Base-by-base conservation (phyloP, 2,797 vertebrate genomes). In the Gymnodraco acuticeps region DNA sequence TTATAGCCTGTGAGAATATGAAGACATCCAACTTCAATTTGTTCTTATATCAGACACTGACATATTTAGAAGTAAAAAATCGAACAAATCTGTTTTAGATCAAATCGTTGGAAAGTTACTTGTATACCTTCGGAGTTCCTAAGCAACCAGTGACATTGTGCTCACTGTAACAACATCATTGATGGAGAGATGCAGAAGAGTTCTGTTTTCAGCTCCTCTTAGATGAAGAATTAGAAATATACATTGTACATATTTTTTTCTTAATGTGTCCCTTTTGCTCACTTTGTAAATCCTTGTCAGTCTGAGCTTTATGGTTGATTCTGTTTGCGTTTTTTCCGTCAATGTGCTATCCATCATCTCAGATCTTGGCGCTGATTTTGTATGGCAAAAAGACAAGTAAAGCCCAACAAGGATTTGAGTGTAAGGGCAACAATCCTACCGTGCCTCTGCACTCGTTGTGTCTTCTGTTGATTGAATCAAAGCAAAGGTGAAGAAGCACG, bases 391-490 rank as follows among this genome's bases (percentile, higher is more conserved):
- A 70, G 50, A n/a, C 31, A 16, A 70, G 48, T 63, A 12, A 66
- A 73, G 68, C 54, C 56, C 1, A 9, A 64, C 59, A 61, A 60
- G 56, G 53, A 27, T 80, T 81, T 54, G 52, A 81, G 65, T 62
- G 68, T 38, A 27, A 13, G 52, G 5, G 10, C 68, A 76, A 51
- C 81, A 64, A 70, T 48, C 46, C 43, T 4, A 3, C 48, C 0
- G 3, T 72, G 74, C n/a, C 19, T 73, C 61, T 55, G 72, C 27
- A 38, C 51, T 67, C 51, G 67, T 69, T 64, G 23, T 65, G 58
- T 72, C 70, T 71, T 55, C 38, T 47, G 54, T 77, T 78, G 33
- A 55, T 74, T 82, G 80, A 84, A 87, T 89, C 66, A 87, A 80
- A 62, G 60, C 0, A 0, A 10, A 23, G 48, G 38, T 41, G 58